Base-by-base conservation (phyloP, 2,888 invertebrate genomes). In the Archips xylosteana region DNA sequence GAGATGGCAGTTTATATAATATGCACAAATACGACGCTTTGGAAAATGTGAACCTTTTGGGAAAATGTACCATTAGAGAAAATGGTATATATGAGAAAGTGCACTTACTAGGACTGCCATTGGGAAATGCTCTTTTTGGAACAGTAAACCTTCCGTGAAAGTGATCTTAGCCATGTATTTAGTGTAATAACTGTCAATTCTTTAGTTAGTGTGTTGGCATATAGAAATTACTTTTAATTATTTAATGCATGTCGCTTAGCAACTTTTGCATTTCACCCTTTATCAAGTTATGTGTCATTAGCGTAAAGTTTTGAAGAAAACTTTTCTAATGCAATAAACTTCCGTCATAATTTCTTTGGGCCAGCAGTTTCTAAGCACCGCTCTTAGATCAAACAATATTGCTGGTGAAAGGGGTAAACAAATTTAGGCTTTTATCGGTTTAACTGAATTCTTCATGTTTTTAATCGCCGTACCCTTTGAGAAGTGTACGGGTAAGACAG, bases 391-490 rank as follows among this genome's bases (percentile, higher is more conserved):
- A 71, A 64, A 71, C 57, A 71, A 42, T 39, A 61, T 23, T 32
- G 61, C 13, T 42, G 60, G 6, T 36, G 69, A 69, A 64, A 70
- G 47, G 64, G 64, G 57, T 64, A 49, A 70, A 70, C 64, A 54
- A 70, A 42, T 63, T 62, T 32, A 54, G n/a, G n/a, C 39, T 60
- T 49, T 39, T 65, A 65, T 63, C 62, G 59, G 65, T 32, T 47
- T 65, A 65, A 71, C 60, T 60, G 39, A 65, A 71, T 71, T 62
- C 15, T 36, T 60, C 65, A 71, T 39, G 59, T 42, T 49, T 65
- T 62, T 39, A 62, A 70, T 34, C 23, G 1, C 15, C 3, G 34
- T 32, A 62, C 59, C 59, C 51, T 69, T 62, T 51, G 32, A 61
- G 32, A 6, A 5, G 39, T 39, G 42, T 10, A 32, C 34, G 59